Base-by-base conservation (phyloP, 2,888 invertebrate genomes). In the Cephonodes hylas region DNA sequence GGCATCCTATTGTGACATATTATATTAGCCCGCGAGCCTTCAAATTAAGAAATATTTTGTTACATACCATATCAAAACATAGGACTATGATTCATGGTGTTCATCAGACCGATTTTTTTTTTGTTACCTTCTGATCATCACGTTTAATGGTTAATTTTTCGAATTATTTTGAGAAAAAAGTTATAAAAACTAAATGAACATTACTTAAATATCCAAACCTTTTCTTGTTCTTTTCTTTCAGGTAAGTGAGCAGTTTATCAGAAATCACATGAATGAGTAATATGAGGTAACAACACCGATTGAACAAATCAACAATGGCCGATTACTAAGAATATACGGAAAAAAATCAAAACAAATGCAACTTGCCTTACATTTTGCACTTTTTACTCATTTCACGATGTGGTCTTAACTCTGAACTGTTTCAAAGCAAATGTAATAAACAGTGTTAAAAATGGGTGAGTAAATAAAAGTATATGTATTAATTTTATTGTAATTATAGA, bases 271-370 rank as follows among this genome's bases (percentile, higher is more conserved):
- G 42, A 42, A 48, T 48, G 25, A 25, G n/a, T 53, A 18, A 46
- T 46, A 53, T 27, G 22, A 27, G 48, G 25, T 48, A 48, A 58
- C 45, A 42, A 57, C 66, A 53, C 13, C 44, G 63, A 64, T 58
- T 66, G 65, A 65, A 45, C 15, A 18, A 65, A 64, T 46, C 48
- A 48, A 74, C 74, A 74, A 74, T 74, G 65, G 66, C 34, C 5
- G 64, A 63, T 25, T 74, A 67, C 73, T 64, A 59, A 64, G 74
- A 74, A 74, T 60, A 64, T 66, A 64, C 61, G 57, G 27, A 65
- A 66, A n/a, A 22, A 45, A 57, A 68, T 68, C 60, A 67, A 65
- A 68, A 70, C 74, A 74, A 67, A 72, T 61, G 42, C 62, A 38
- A 45, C 5, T 18, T 63, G 45, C 56, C 60, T 13, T 45, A 20